Percentiles rank a stretch among this genome's conserved stretches.
These are phyloP conservation scores for Drosophila colorata DNA, from an alignment of 2,888 invertebrate genomes.

Conservation along the genomic window DNA sequence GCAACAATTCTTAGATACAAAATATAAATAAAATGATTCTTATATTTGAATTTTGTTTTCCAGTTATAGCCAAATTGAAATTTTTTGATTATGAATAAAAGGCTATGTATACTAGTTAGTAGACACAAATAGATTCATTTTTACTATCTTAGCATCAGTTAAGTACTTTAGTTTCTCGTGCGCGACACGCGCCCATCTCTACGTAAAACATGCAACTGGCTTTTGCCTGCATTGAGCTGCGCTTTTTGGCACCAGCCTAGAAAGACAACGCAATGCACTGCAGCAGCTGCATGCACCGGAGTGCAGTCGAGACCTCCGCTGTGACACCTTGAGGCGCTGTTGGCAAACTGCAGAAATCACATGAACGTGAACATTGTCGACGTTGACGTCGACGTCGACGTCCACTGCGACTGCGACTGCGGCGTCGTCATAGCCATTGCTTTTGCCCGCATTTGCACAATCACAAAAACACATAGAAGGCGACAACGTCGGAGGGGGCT, in stretches of 20 bases:
- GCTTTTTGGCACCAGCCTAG: conserved; percentile 38
- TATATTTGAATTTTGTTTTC: too few species aligned
- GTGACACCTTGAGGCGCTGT: conserved; percentile 74
- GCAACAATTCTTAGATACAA: too few species aligned
- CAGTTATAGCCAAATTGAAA: too few species aligned
- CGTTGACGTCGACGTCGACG: conserved; percentile 6
- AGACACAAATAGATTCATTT: too few species aligned
- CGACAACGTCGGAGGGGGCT: conserved; percentile 9
- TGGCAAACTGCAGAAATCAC: conserved; percentile 75
- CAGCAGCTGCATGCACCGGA: conserved; percentile 24
- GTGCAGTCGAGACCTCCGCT: conserved; percentile 40
- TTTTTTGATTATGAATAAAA: too few species aligned
- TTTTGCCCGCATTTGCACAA: conserved; percentile 62
- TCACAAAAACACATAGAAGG: conserved; percentile 56
- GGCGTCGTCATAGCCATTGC: background rate
- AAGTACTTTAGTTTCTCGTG: too few species aligned
- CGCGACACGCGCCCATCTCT: too few species aligned
- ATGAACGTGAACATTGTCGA: conserved; percentile 58
- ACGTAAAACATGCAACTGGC: too few species aligned
- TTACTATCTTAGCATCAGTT: too few species aligned
- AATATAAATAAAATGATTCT: too few species aligned
- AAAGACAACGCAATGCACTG: conserved; percentile 4
- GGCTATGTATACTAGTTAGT: too few species aligned
- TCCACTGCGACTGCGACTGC: background rate
- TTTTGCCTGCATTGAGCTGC: too few species aligned